Percentiles rank a stretch among this genome's conserved stretches.
phyloP scores from a whole-genome alignment of 2,888 invertebrate species.

The Dryomyza anilis region DNA sequence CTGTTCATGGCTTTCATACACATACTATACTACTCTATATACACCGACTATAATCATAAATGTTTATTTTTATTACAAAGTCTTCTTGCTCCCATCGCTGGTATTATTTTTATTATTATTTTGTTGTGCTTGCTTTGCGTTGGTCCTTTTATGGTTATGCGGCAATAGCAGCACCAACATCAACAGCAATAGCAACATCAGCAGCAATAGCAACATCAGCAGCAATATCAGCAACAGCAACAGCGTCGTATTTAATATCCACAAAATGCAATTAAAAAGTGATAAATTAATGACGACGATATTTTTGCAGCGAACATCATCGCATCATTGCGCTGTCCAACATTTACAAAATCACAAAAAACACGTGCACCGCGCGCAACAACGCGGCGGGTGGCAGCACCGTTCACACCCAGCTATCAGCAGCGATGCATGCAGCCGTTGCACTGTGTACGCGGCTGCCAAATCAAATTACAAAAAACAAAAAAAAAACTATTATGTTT shows the following conservation, averaged over 20 bases:
- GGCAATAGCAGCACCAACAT: background rate
- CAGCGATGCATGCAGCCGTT: background rate
- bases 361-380: background rate
- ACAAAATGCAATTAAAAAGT: constrained; percentile 16
- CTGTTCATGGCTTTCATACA: no score
- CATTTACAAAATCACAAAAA: background rate
- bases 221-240: background rate
- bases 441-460: no score
- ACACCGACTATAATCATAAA: no score
- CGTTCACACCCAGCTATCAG: background rate
- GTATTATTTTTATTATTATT: background rate
- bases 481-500: no score
- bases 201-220: no score
- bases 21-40: no score
- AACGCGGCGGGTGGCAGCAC: background rate
- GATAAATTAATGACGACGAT: constrained; percentile 11
- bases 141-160: background rate
- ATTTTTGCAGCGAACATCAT: background rate
- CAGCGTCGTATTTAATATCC: constrained; percentile 10
- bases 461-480: no score
- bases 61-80: no score
- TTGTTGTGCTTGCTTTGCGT: background rate
- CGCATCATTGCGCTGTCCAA: background rate
- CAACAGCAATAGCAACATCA: background rate
- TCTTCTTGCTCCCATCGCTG: background rate